phyloP scores from a whole-genome alignment of 2,888 invertebrate species.

The Ornithoptera alexandrae region DNA sequence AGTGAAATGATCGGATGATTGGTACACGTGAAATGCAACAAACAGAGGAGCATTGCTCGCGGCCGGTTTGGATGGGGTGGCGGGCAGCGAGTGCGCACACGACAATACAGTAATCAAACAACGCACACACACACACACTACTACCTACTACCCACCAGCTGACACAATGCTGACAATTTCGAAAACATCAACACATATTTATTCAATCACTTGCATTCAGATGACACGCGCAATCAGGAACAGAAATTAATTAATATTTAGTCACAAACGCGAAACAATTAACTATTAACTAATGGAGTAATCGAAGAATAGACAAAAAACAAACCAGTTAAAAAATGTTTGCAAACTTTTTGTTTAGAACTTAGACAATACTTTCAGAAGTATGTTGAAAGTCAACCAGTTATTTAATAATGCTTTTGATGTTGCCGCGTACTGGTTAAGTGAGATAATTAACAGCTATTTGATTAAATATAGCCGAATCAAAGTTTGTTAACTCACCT shows the following conservation, averaged over 20 bases:
- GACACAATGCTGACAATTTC: constrained; percentile 4
- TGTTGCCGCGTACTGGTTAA: background rate
- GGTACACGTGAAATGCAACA: background rate
- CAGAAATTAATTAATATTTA: background rate
- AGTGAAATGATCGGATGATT: background rate
- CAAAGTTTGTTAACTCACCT: constrained; percentile 33
- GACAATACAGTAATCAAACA: constrained; percentile 16
- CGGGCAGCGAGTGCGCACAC: constrained; percentile 3
- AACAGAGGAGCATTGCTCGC: constrained; percentile 11
- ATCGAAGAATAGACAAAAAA: background rate
- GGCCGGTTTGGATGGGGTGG: constrained; percentile 17
- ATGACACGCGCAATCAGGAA: background rate
- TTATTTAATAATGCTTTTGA: background rate
- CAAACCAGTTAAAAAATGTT: background rate
- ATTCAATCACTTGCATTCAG: constrained; percentile 8
- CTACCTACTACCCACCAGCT: too few species aligned
- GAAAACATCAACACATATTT: constrained; percentile 4
- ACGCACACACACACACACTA: constrained; percentile 6
- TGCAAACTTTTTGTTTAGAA: background rate
- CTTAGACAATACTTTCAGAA: background rate
- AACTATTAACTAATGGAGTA: background rate
- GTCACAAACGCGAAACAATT: background rate
- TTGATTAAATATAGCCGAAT: constrained; percentile 37
- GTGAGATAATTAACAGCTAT: background rate
- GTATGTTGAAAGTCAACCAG: background rate